A percentile compares a stretch with the other conserved stretches of the same genome.
Evolutionary conservation across 2,888 invertebrate genomes (phyloP).

Genomic region (Poecilus cupreus): DNA sequence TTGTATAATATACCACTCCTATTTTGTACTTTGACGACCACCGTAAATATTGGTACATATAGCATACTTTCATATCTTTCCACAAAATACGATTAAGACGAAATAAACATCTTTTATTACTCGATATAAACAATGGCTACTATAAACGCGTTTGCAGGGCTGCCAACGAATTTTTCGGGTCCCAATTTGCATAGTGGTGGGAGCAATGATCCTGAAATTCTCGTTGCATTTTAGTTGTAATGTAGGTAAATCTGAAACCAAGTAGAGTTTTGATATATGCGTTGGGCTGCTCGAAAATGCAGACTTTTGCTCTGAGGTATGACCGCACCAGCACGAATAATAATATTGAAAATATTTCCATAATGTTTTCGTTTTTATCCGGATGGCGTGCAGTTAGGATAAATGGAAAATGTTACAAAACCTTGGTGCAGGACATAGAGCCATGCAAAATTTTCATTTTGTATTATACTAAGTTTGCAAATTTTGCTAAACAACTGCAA

Average conservation of each 20-base stretch:
- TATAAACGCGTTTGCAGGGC: too few relatives aligned
- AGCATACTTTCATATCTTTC: too few relatives aligned
- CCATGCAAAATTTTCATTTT: constrained; percentile 41
- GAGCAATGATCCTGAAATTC: too few relatives aligned
- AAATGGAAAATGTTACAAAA: constrained; percentile 37
- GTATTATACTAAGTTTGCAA: constrained; percentile 27
- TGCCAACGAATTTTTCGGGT: too few relatives aligned
- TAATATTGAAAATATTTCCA: constrained; percentile 53
- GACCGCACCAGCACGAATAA: constrained; percentile 41
- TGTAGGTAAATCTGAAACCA: background rate
- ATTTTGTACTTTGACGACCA: too few relatives aligned
- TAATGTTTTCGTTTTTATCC: constrained; percentile 42
- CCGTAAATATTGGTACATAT: too few relatives aligned
- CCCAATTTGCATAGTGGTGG: too few relatives aligned
- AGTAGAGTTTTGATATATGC: background rate
- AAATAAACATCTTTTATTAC: too few relatives aligned
- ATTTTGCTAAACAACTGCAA: constrained; percentile 22
- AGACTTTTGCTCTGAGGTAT: constrained; percentile 32
- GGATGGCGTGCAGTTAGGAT: background rate
- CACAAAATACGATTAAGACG: too few relatives aligned
- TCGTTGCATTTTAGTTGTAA: too few relatives aligned
- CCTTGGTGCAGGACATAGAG: background rate
- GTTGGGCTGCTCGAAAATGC: background rate
- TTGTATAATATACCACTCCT: too few relatives aligned
- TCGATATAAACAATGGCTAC: too few relatives aligned